Evolutionary conservation across 92 coral and sea anemone species (phyloP), one percentile per base, ranked within the genome.

Genomic region (Porites evermanni): DNA sequence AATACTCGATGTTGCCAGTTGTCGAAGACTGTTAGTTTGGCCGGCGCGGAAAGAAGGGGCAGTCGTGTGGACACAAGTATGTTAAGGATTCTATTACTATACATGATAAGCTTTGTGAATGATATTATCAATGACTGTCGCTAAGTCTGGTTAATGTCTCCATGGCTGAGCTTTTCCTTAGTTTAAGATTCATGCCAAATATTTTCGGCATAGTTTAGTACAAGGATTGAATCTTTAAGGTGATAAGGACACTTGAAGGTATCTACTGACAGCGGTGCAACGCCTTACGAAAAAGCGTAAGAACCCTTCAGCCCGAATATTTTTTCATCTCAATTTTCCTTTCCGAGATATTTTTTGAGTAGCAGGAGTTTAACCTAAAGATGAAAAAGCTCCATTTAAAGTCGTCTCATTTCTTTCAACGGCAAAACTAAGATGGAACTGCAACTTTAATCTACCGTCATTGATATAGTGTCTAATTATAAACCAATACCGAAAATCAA

Each of bases 121-220:
- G 7, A 14, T 52, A 11, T 52, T 53, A 17, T 24, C 18, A 74
- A 74, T 24, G 18, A 44, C 6, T n/a, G 59, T 19, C 53, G 69
- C 9, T 56, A 18, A 68, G 24, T 26, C 38, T 78, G 53, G 64
- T 78, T 78, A 38, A 61, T 61, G 70, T 78, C 63, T 44, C 70
- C 70, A 63, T 78, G 81, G 54, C 26, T 78, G 32, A 61, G 17
- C 18, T 44, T 32, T 61, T 17, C 51, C 64, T 10, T 11, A 70
- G 16, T 32, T 38, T 12, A 32, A 70, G 74, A 38, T 32, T 9
- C 8, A 0, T 14, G n/a, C 54, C 38, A 66, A 44, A 29, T 63
- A 63, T n/a, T 7, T 74, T 67, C 14, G 53, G 50, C 10, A 4
- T 20, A 47, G 19, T 44, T 32, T 24, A 32, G 1, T 8, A 12